Evolutionary conservation across 2,113 vertebrate species (phyloP), one percentile per base, ranked within the genome.

Genomic region (Elachura formosa): DNA sequence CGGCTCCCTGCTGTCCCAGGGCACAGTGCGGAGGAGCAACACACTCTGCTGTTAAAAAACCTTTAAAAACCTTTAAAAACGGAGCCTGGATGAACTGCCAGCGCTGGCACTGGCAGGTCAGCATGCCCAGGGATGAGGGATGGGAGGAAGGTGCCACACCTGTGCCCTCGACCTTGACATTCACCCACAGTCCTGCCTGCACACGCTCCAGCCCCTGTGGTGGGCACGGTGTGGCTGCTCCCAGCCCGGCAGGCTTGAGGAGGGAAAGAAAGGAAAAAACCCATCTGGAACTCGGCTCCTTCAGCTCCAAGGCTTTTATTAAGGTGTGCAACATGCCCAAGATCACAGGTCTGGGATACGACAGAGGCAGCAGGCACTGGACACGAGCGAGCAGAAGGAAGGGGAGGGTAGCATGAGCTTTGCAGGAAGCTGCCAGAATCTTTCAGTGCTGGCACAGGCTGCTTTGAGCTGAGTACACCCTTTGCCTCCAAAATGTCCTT

Each of bases 281-380:
- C 49, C 84, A 95, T 5, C 9, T 20, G 0, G 31, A 10, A 29
- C 77, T 81, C 31, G 0, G 62, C 62, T 78, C 80, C 52, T 64
- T 62, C 81, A 62, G 73, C 77, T 81, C 56, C 62, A 28, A 68
- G 66, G 92, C 61, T 91, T 95, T 96, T 96, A 96, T 94, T 94
- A 22, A 41, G 21, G 38, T 34, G 90, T 34, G 81, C 23, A 4
- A 63, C 69, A 51, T 51, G 88, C 43, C 61, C 90, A 72, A 11
- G 1, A 72, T 43, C 55, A 91, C 87, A n/a, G 9, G 5, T 8
- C 64, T 28, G 73, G 79, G 87, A n/a, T 9, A 56, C 0, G 9
- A 55, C 14, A 69, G 19, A 38, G 61, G 84, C 80, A 43, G 84
- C 77, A 22, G 75, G 75, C 0, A 5, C 46, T 9, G 85, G 79